Conservation (phyloP, 2,113 vertebrate genomes). For the Clarias batrachus region DNA sequence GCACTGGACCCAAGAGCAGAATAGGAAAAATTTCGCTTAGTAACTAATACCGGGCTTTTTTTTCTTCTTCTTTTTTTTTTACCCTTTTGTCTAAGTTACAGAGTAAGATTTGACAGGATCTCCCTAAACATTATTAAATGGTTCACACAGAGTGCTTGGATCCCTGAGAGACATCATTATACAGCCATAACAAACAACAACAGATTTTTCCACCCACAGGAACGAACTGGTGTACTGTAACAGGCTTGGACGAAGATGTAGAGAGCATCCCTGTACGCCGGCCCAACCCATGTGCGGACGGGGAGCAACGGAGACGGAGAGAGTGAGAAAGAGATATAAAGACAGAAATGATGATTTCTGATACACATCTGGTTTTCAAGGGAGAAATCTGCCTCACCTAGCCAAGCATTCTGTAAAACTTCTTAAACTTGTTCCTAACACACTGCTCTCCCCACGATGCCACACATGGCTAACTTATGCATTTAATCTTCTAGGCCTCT, state of each 20-base stretch:
- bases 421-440: conserved; percentile 22
- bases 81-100: conserved; percentile 37
- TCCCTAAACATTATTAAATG: conserved; percentile 5
- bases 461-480: conserved; percentile 47
- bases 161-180: conserved; percentile 29
- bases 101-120: not conserved
- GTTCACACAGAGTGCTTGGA: conserved; percentile 8
- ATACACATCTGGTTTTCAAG: conserved; percentile 47
- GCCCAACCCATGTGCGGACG: conserved; percentile 17
- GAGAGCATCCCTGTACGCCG: conserved; percentile 20
- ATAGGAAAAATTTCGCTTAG: conserved; percentile 53
- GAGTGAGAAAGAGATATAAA: not conserved
- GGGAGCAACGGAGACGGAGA: conserved; percentile 5
- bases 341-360: not conserved
- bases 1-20: conserved; percentile 48
- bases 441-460: conserved; percentile 27
- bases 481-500: conserved; percentile 36
- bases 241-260: conserved; percentile 18
- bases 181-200: conserved; percentile 47
- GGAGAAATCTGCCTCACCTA: conserved; percentile 21
- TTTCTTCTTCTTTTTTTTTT: conserved; percentile 16
- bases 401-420: conserved; percentile 40
- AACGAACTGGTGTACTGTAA: conserved; percentile 27
- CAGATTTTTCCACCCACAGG: conserved; percentile 34
- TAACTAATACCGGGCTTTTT: conserved; percentile 46